Evolutionary conservation across 2,797 vertebrate species (phyloP).

Genomic region (Gymnothorax javanicus): DNA sequence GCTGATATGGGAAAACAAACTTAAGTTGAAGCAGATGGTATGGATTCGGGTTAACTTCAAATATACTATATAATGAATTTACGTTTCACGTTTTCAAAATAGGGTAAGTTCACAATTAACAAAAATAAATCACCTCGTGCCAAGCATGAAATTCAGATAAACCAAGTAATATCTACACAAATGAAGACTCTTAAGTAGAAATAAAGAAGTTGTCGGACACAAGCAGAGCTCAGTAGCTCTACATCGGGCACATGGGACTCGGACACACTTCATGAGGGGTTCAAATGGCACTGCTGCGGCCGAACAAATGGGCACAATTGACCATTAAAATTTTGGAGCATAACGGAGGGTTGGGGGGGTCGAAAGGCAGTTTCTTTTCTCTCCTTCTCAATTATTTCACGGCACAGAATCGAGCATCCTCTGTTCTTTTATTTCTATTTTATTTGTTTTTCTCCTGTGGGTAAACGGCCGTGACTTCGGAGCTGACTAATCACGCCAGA

Average conservation of each 20-base stretch:
- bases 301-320: neutral
- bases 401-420: neutral
- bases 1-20: slow-evolving; percentile 10
- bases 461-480: neutral
- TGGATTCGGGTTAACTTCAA: neutral
- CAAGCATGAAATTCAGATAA: neutral
- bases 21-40: neutral
- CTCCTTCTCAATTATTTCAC: neutral
- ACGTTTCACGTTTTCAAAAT: neutral
- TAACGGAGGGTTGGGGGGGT: neutral
- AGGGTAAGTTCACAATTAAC: neutral
- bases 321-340: neutral
- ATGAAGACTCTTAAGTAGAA: neutral
- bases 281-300: neutral
- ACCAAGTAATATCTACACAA: neutral
- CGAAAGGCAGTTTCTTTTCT: neutral
- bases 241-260: neutral
- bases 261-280: neutral
- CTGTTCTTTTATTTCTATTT: neutral
- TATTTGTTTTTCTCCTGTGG: neutral
- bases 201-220: neutral
- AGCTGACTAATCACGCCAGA: neutral
- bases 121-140: neutral
- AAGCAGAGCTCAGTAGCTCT: neutral
- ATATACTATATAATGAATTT: neutral